Conservation (phyloP, 2,113 vertebrate genomes). For the Pica pica region DNA sequence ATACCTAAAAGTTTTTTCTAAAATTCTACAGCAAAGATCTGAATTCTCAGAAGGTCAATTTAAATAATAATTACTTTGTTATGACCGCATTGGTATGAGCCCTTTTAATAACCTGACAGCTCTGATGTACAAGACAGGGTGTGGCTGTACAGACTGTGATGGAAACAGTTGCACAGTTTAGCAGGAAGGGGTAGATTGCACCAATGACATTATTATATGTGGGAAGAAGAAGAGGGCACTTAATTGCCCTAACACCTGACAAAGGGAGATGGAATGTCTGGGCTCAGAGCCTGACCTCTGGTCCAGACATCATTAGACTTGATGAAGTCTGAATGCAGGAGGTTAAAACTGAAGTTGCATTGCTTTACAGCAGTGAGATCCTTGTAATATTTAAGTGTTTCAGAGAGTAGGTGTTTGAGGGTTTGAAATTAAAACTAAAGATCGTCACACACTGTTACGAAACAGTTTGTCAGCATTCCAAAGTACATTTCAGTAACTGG, state of each 20-base stretch:
- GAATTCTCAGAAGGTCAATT: background rate
- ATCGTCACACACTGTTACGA: background rate
- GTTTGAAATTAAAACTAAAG: background rate
- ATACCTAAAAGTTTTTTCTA: background rate
- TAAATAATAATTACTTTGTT: background rate
- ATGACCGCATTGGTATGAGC: background rate
- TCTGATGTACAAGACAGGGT: background rate
- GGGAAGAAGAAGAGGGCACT: background rate
- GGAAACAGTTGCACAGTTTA: background rate
- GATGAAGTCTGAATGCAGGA: background rate
- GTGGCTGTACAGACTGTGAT: background rate
- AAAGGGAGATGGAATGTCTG: background rate
- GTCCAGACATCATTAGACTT: background rate
- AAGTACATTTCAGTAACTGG: background rate
- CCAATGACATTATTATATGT: background rate
- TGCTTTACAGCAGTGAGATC: background rate
- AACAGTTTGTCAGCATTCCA: background rate
- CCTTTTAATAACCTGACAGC: background rate
- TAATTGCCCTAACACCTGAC: conserved; percentile 10
- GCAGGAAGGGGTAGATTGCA: conserved; percentile 43
- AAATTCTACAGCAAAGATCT: background rate
- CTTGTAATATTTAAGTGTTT: background rate
- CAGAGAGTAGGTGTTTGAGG: background rate
- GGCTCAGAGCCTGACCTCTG: background rate
- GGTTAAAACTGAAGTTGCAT: background rate